phyloP scores from a whole-genome alignment of 2,113 vertebrate genomes.

The Podilymbus podiceps region DNA sequence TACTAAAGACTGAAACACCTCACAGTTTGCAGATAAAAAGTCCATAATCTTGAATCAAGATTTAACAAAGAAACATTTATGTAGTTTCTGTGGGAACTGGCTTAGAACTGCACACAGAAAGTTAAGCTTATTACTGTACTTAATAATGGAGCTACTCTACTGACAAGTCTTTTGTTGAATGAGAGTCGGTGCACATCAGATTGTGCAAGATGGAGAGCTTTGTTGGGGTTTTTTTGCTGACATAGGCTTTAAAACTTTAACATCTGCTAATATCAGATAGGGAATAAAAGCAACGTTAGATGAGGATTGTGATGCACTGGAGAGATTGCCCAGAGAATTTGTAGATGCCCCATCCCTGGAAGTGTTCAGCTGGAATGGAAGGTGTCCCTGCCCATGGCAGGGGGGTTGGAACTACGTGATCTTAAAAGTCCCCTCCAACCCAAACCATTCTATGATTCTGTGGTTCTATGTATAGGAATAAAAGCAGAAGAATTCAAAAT shows the following conservation, averaged over 20 bases:
- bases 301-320: too few relatives aligned
- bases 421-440: too few relatives aligned
- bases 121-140: slow-evolving; percentile 52
- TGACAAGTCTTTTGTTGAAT: slow-evolving; percentile 43
- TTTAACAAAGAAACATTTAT: slow-evolving; percentile 29
- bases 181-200: background rate
- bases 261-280: background rate
- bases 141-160: slow-evolving; percentile 37
- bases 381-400: too few relatives aligned
- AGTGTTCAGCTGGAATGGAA: too few relatives aligned
- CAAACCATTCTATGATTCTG: too few relatives aligned
- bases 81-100: slow-evolving; percentile 35
- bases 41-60: slow-evolving; percentile 6
- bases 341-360: too few relatives aligned
- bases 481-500: slow-evolving; percentile 15
- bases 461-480: background rate
- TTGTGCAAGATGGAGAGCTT: slow-evolving; percentile 14
- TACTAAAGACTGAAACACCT: background rate
- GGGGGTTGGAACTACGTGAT: too few relatives aligned
- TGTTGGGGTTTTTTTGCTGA: background rate
- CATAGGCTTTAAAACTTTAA: background rate
- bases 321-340: too few relatives aligned
- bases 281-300: slow-evolving; percentile 28
- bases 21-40: background rate
- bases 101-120: slow-evolving; percentile 28